phyloP scores from a whole-genome alignment of 2,113 vertebrate genomes.

The Genyomyrus donnyi region DNA sequence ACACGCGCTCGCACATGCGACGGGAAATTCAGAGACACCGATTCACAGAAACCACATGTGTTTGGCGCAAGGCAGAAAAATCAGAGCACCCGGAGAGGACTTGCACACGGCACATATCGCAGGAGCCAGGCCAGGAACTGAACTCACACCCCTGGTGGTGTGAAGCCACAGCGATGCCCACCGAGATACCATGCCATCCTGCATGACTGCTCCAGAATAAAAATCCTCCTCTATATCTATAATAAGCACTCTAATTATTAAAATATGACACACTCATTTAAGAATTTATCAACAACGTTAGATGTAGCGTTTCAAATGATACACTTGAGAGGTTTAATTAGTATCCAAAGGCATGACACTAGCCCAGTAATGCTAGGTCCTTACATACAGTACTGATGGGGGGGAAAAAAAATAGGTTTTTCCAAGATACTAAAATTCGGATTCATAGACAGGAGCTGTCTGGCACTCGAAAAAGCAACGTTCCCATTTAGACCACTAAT shows the following conservation, averaged over 20 bases:
- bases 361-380: not conserved
- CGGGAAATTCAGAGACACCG: not conserved
- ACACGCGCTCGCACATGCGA: not conserved
- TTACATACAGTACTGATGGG: not conserved
- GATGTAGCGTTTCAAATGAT: not conserved
- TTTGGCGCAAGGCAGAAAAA: not conserved
- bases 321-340: not conserved
- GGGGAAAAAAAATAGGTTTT: not conserved
- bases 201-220: not conserved
- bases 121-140: not conserved
- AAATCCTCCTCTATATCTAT: not conserved
- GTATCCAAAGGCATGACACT: not conserved
- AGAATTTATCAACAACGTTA: not conserved
- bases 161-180: not conserved
- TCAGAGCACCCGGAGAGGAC: not conserved
- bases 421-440: not conserved
- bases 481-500: not conserved
- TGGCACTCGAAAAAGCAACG: not conserved
- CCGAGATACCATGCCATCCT: not conserved
- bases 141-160: not conserved
- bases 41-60: slow-evolving; percentile 1
- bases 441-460: not conserved
- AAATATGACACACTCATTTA: not conserved
- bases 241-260: not conserved
- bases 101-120: not conserved